These are phyloP conservation scores for Benitochromis conjunctus DNA, from an alignment of 2,113 vertebrate genomes.

Conservation along the genomic window DNA sequence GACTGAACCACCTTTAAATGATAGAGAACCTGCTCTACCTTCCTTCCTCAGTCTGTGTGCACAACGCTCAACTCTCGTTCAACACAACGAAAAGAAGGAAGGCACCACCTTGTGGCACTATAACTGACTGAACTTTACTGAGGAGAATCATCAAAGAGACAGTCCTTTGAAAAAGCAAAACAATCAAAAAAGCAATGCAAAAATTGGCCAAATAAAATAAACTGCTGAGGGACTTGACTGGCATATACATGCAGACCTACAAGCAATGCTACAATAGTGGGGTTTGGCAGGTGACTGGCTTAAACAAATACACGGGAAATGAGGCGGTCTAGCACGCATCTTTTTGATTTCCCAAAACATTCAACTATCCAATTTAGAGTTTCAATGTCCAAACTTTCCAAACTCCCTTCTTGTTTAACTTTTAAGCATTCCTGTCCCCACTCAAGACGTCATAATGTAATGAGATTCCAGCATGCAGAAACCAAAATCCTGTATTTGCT, in stretches of 20 bases:
- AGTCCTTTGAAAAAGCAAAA: neutral
- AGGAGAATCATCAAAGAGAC: neutral
- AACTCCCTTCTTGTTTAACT: neutral
- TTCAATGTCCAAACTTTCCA: neutral
- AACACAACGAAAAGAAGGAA: neutral
- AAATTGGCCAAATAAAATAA: neutral
- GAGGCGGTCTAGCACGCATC: neutral
- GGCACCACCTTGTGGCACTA: neutral
- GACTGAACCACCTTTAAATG: neutral
- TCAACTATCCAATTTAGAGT: neutral
- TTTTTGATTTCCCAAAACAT: neutral
- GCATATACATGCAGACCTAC: neutral
- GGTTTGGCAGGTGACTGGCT: neutral
- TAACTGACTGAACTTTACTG: neutral
- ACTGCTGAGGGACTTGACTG: neutral
- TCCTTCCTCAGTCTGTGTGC: neutral
- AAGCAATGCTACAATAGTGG: neutral
- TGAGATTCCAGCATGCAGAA: conserved; percentile 38
- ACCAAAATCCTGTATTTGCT: conserved; percentile 2
- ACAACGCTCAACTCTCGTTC: neutral
- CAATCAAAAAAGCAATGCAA: neutral
- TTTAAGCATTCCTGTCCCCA: neutral
- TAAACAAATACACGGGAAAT: neutral
- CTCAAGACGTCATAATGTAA: conserved; percentile 13
- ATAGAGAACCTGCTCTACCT: neutral